phyloP scores from a whole-genome alignment of 1,140 invertebrate species.

The Dreissena rostriformis region DNA sequence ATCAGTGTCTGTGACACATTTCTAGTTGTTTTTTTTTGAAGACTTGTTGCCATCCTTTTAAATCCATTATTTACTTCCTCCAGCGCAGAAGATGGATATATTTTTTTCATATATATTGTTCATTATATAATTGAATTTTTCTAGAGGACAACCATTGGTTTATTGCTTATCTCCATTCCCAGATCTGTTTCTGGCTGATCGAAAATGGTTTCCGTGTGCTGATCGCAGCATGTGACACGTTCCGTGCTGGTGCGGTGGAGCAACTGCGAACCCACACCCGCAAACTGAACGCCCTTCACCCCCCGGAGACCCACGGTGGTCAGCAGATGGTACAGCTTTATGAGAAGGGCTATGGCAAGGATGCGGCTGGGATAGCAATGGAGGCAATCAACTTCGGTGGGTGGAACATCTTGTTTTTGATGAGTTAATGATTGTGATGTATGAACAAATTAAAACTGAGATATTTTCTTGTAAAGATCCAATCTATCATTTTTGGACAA shows the following conservation, averaged over 20 bases:
- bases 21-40: no score
- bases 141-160: neutral
- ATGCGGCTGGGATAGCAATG: slow-evolving; percentile 98
- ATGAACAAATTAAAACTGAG: no score
- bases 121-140: neutral
- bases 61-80: no score
- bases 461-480: no score
- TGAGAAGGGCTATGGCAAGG: slow-evolving; percentile 99
- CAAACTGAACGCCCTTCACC: slow-evolving; percentile 97
- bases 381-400: slow-evolving; percentile 94
- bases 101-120: no score
- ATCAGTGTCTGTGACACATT: no score
- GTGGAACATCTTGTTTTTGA: neutral
- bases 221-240: slow-evolving; percentile 99
- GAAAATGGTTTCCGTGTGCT: slow-evolving; percentile 98
- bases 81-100: no score
- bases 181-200: slow-evolving; percentile 99
- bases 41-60: no score
- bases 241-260: slow-evolving; percentile 99
- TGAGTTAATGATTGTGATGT: no score
- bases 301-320: slow-evolving; percentile 83
- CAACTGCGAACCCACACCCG: slow-evolving; percentile 97
- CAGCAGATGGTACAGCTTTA: slow-evolving; percentile 94
- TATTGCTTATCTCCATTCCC: neutral
- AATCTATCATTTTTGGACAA: no score